Evolutionary conservation across 2,797 vertebrate genomes (phyloP), one percentile per base, ranked within the genome.

Genomic region (Chaetophractus vellerosus): DNA sequence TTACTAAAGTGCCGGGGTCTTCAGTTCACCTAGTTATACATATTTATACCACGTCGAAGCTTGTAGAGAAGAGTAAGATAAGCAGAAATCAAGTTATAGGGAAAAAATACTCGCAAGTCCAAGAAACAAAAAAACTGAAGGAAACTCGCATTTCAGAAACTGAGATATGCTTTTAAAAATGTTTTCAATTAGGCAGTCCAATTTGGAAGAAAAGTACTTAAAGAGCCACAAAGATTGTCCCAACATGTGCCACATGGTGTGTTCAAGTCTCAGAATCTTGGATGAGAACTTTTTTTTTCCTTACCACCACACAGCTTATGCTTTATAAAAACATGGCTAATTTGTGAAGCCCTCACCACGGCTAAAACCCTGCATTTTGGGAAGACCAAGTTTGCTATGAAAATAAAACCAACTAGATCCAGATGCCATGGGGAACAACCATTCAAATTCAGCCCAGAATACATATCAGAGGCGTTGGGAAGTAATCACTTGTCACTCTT

Each of bases 391-490:
- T 7, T 33, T 61, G 63, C 12, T 81, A 31, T 89, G 59, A 41
- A 81, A 68, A 63, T 80, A 89, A 75, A 96, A 95, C 61, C 5
- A 19, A 85, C 89, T 68, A 23, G 33, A 45, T 61, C 71, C 93
- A 79, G 2, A 1, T 61, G 0, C 33, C 41, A 0, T 7, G 59
- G 78, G 71, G 50, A 93, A 59, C n/a, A 93, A 87, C 55, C 50
- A 52, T 10, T 91, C 84, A 69, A 88, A 72, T 85, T 78, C 50
- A 88, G 57, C 15, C n/a, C 9, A 66, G 33, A 78, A 28, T 80
- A 71, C 68, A 75, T 4, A 66, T 3, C 59, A 11, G 28, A 57
- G 57, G 59, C 11, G 38, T 38, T 86, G 38, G 5, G 50, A 88
- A 76, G 23, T 16, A 81, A 81, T 90, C 83, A 71, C 71, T 36